A percentile compares a stretch with the other conserved stretches of the same genome.
Conservation (phyloP, 2,797 vertebrate species). For the Syndactyla subalaris region DNA sequence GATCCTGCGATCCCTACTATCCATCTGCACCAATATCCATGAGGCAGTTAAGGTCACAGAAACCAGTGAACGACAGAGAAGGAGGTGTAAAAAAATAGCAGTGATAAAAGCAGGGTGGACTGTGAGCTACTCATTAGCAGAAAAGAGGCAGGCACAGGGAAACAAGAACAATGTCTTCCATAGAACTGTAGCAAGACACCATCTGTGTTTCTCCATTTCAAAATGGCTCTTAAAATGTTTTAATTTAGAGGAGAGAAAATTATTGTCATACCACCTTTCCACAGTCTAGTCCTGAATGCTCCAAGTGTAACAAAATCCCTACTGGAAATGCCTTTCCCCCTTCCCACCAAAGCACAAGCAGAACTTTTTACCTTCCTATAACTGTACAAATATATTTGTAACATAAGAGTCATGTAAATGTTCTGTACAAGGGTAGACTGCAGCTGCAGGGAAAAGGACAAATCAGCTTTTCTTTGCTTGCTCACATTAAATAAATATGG, state of each 20-base stretch:
- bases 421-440: background rate
- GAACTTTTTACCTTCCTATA: background rate
- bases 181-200: background rate
- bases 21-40: background rate
- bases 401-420: fast-evolving
- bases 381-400: background rate
- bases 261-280: background rate
- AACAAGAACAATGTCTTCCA: background rate
- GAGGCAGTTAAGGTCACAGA: background rate
- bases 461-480: background rate
- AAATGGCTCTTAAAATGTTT: background rate
- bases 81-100: background rate
- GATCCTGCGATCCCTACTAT: background rate
- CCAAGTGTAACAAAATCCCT: background rate
- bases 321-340: background rate
- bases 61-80: background rate
- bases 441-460: background rate
- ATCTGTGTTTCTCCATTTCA: background rate
- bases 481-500: background rate
- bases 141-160: background rate
- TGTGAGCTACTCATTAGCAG: background rate
- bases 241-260: background rate
- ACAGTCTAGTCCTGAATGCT: no score
- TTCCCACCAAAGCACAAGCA: background rate
- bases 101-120: background rate